phyloP scores from a whole-genome alignment of 2,797 vertebrate genomes.

The Gallinago nigripennis region DNA sequence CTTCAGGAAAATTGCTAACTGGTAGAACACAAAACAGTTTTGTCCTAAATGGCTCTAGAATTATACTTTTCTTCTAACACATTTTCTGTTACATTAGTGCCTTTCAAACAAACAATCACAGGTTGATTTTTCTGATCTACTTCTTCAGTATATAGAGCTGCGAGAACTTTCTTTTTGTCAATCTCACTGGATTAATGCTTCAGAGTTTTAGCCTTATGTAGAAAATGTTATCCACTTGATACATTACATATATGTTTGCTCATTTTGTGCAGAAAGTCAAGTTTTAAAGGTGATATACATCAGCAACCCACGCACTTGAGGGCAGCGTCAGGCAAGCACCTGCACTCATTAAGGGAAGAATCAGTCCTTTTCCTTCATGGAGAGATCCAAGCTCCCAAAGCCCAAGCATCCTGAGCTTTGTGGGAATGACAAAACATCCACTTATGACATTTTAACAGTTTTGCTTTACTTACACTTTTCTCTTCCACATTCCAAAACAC shows the following conservation, averaged over 20 bases:
- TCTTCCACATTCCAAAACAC: slow-evolving; percentile 98
- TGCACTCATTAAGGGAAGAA: neutral
- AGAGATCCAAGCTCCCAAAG: neutral
- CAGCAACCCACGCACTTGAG: neutral
- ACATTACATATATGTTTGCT: neutral
- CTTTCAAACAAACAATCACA: neutral
- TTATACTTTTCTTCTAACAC: neutral
- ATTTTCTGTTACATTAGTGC: neutral
- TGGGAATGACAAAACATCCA: neutral
- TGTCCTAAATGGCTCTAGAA: neutral
- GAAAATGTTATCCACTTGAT: neutral
- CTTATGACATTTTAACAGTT: neutral
- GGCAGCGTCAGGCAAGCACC: neutral
- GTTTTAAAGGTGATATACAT: neutral
- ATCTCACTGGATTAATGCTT: neutral
- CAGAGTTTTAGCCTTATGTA: neutral
- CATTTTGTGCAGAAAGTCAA: neutral
- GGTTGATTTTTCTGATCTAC: neutral
- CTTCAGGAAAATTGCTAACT: neutral
- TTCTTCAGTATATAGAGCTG: neutral
- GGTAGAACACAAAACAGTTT: neutral
- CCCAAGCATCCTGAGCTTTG: neutral
- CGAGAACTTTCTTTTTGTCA: neutral
- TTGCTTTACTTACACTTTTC: slow-evolving; percentile 85
- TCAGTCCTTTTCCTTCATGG: neutral